These are phyloP conservation scores for Plusia festucae DNA, from an alignment of 2,888 invertebrate species.

Conservation along the genomic window DNA sequence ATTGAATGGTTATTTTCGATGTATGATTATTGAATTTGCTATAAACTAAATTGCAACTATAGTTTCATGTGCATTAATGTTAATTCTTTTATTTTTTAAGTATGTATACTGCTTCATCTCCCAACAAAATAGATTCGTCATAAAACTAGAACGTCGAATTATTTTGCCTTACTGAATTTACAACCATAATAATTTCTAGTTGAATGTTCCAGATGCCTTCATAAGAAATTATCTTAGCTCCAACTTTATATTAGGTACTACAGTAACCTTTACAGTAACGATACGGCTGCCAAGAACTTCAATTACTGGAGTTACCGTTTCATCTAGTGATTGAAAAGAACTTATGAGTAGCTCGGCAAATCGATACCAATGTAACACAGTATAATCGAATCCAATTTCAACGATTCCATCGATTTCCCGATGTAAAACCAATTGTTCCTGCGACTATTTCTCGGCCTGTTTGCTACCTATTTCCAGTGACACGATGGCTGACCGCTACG, in stretches of 20 bases:
- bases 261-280: too few species aligned
- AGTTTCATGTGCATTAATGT: not conserved
- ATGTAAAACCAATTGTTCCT: constrained; percentile 3
- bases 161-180: not conserved
- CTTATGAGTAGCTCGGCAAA: not conserved
- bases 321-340: not conserved
- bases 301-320: not conserved
- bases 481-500: not conserved
- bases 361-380: not conserved
- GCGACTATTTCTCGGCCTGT: constrained; percentile 4
- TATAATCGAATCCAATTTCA: not conserved
- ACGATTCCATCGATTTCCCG: not conserved
- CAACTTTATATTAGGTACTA: not conserved
- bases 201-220: not conserved
- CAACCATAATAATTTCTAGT: not conserved
- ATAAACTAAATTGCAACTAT: constrained; percentile 7
- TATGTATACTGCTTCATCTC: not conserved
- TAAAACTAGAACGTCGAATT: not conserved
- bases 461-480: constrained; percentile 1
- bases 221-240: not conserved
- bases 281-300: too few species aligned
- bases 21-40: constrained; percentile 30
- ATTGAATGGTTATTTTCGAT: constrained; percentile 21
- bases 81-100: not conserved
- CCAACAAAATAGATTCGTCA: not conserved